A percentile compares a stretch with the other conserved stretches of the same genome.
Conservation (phyloP, 2,888 invertebrate species). For the Actias luna region DNA sequence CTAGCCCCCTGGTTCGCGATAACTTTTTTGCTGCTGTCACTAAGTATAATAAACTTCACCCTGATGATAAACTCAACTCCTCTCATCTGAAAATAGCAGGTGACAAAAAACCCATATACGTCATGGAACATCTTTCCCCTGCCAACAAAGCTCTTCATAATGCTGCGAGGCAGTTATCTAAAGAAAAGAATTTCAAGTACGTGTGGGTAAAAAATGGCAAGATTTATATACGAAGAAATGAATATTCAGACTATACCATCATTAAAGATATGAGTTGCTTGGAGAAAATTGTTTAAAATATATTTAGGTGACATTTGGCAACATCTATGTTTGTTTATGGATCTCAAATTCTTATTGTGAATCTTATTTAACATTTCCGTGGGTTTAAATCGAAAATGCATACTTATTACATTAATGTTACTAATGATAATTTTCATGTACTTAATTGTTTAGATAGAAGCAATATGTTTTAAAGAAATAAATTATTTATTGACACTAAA, state of each 20-base stretch:
- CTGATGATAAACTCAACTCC: constrained; percentile 1
- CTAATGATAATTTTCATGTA: neutral
- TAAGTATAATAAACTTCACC: neutral
- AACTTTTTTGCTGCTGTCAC: neutral
- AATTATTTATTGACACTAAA: too few relatives aligned
- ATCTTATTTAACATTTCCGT: neutral
- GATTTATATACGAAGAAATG: neutral
- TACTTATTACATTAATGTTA: neutral
- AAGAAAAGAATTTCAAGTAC: neutral
- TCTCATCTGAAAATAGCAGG: constrained; percentile 3
- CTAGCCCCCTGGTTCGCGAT: neutral
- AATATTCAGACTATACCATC: neutral
- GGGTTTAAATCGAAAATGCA: neutral
- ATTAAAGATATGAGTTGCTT: neutral
- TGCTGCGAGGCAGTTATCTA: neutral
- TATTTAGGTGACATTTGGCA: neutral
- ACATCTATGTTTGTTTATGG: neutral
- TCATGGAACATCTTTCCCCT: neutral
- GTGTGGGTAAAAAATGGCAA: neutral
- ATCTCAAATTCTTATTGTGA: too few relatives aligned
- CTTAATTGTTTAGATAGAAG: neutral
- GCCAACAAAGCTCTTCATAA: constrained; percentile 4
- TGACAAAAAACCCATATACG: constrained; percentile 4
- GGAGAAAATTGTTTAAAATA: neutral
- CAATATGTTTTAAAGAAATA: too few relatives aligned